Conservation (phyloP, 30 jellyfish, hydroid and myxozoan species). For the Aurelia aurita complex sp. Pacific region DNA sequence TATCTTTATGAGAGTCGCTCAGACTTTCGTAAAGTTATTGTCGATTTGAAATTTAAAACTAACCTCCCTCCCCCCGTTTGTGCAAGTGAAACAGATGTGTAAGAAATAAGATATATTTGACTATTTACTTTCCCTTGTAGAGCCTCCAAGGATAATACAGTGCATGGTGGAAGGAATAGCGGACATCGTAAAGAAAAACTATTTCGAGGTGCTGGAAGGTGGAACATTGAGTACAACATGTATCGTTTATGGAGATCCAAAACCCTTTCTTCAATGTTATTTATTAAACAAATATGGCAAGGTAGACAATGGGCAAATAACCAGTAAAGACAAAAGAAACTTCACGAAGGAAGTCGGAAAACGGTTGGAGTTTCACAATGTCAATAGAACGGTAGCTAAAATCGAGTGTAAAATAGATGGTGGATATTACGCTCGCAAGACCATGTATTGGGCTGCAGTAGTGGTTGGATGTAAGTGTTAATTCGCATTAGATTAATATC, state of each 20-base stretch:
- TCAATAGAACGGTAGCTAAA: conserved; percentile 3
- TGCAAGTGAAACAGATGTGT: no score
- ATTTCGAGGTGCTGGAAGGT: conserved; percentile 15
- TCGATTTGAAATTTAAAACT: no score
- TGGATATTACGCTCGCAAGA: not conserved
- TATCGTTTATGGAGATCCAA: conserved; percentile 28
- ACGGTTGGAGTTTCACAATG: not conserved
- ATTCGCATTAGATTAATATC: not conserved
- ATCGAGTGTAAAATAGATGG: conserved; percentile 32
- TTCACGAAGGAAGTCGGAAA: no score
- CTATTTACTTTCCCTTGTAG: not conserved
- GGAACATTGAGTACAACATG: conserved; percentile 16
- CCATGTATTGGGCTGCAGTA: not conserved
- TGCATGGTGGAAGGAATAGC: conserved; percentile 8
- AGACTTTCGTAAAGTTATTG: no score
- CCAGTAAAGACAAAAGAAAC: no score
- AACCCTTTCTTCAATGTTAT: conserved; percentile 4
- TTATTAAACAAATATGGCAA: no score
- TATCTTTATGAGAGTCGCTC: no score
- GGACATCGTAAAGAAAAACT: not conserved
- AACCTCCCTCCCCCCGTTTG: no score
- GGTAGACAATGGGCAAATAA: no score
- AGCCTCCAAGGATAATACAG: not conserved
- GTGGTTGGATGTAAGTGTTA: conserved; percentile 11
- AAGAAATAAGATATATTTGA: no score